Conservation (phyloP, 2,888 invertebrate genomes). For the Leptinotarsa rubiginosa region DNA sequence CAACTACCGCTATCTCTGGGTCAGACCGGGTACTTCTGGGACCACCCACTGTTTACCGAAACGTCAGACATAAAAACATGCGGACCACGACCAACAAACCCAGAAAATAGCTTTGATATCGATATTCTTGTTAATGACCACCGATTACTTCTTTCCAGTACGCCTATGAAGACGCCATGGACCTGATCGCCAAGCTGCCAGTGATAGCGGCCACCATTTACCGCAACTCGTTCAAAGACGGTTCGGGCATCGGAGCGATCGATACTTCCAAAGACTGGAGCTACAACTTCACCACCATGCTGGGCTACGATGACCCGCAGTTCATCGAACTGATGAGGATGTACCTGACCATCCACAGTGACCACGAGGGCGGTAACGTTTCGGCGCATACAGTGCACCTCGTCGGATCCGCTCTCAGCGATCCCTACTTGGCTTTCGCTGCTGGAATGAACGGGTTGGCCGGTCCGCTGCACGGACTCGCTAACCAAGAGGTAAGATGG, state of each 20-base stretch:
- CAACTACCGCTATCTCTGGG: too few relatives aligned
- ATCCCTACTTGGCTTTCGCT: constrained; percentile 92
- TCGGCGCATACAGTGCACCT: constrained; percentile 95
- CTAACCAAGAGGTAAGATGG: constrained; percentile 85
- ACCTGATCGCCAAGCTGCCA: constrained; percentile 93
- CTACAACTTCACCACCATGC: constrained; percentile 90
- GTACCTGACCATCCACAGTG: constrained; percentile 94
- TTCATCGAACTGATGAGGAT: constrained; percentile 93
- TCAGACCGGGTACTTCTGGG: too few relatives aligned
- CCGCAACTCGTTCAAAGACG: constrained; percentile 87
- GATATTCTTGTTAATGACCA: neutral
- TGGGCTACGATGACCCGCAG: constrained; percentile 85
- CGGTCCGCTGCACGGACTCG: constrained; percentile 95
- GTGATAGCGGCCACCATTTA: constrained; percentile 95
- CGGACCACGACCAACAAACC: too few relatives aligned
- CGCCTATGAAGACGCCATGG: constrained; percentile 93
- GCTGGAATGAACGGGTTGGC: constrained; percentile 95
- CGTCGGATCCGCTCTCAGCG: constrained; percentile 93
- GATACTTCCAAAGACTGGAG: constrained; percentile 93
- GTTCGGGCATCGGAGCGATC: constrained; percentile 88
- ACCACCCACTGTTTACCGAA: too few relatives aligned
- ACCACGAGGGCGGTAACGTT: constrained; percentile 97
- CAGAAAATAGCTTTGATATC: too few relatives aligned
- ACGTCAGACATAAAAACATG: too few relatives aligned
- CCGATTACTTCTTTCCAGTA: constrained; percentile 63